Evolutionary conservation across 2,888 invertebrate genomes (phyloP).

Genomic region (Chymomyza procnemis): DNA sequence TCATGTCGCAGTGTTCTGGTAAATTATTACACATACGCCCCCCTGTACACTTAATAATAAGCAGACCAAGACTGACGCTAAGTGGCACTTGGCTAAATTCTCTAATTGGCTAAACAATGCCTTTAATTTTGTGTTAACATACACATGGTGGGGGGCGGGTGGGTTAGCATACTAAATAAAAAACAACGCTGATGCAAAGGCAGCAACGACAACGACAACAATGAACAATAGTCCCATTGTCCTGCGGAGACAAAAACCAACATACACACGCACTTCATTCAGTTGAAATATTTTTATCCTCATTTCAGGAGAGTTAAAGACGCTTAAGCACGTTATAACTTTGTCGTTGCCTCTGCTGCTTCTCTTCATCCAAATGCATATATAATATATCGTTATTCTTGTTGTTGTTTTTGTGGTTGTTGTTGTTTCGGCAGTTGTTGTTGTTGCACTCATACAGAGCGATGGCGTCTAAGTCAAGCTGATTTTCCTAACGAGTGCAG

Average conservation of each 20-base stretch:
- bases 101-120: slow-evolving; percentile 67
- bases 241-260: slow-evolving; percentile 23
- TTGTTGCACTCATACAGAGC: slow-evolving; percentile 20
- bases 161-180: slow-evolving; percentile 7
- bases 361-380: slow-evolving; percentile 6
- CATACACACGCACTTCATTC: slow-evolving; percentile 58
- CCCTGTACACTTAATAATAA: slow-evolving; percentile 8
- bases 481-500: slow-evolving; percentile 70
- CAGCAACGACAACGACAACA: slow-evolving; percentile 8
- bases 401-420: slow-evolving; percentile 21
- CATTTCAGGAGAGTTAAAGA: slow-evolving; percentile 62
- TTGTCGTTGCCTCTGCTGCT: slow-evolving; percentile 21
- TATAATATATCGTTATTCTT: slow-evolving; percentile 33
- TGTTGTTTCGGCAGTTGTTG: slow-evolving; percentile 17
- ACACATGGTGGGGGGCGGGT: slow-evolving; percentile 21
- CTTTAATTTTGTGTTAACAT: slow-evolving; percentile 51
- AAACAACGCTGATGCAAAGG: slow-evolving; percentile 33
- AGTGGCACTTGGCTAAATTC: slow-evolving; percentile 44
- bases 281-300: slow-evolving; percentile 63
- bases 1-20: slow-evolving; percentile 12
- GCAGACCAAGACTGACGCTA: neutral
- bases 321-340: slow-evolving; percentile 70
- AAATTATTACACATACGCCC: slow-evolving; percentile 46
- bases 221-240: slow-evolving; percentile 56
- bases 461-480: slow-evolving; percentile 38